Conservation (phyloP, 2,797 vertebrate genomes). For the Dipus sagitta region DNA sequence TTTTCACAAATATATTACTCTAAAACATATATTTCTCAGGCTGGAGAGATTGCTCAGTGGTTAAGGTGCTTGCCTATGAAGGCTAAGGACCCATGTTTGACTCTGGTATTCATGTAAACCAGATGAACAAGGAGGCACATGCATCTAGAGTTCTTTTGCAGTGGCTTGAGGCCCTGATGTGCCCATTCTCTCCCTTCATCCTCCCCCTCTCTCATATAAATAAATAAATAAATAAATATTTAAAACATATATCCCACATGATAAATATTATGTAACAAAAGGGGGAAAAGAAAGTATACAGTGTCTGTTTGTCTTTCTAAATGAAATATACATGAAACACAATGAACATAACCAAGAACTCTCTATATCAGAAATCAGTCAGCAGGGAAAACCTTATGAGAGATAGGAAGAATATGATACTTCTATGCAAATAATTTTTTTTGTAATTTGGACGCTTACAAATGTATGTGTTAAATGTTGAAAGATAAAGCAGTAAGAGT, state of each 20-base stretch:
- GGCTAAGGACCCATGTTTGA: too few relatives aligned
- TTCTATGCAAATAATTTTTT: not conserved
- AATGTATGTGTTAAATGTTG: not conserved
- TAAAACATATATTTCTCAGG: too few relatives aligned
- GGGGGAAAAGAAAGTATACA: not conserved
- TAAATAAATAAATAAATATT: too few relatives aligned
- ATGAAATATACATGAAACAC: not conserved
- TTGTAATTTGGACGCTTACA: not conserved
- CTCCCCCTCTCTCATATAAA: too few relatives aligned
- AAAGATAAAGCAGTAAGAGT: slow-evolving; percentile 26
- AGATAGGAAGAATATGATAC: not conserved
- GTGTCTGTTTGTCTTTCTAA: slow-evolving; percentile 5
- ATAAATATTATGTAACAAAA: slow-evolving; percentile 6
- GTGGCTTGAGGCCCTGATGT: too few relatives aligned
- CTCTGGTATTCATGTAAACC: too few relatives aligned
- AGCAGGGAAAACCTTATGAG: not conserved
- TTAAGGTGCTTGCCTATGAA: too few relatives aligned
- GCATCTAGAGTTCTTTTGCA: too few relatives aligned
- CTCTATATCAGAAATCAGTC: not conserved
- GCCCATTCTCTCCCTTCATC: too few relatives aligned
- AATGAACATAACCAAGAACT: not conserved
- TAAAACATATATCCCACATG: not conserved
- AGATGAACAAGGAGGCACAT: too few relatives aligned
- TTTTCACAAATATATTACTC: not conserved
- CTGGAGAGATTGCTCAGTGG: too few relatives aligned